Evolutionary conservation across 2,113 vertebrate genomes (phyloP).

Genomic region (Lipotes vexillifer): DNA sequence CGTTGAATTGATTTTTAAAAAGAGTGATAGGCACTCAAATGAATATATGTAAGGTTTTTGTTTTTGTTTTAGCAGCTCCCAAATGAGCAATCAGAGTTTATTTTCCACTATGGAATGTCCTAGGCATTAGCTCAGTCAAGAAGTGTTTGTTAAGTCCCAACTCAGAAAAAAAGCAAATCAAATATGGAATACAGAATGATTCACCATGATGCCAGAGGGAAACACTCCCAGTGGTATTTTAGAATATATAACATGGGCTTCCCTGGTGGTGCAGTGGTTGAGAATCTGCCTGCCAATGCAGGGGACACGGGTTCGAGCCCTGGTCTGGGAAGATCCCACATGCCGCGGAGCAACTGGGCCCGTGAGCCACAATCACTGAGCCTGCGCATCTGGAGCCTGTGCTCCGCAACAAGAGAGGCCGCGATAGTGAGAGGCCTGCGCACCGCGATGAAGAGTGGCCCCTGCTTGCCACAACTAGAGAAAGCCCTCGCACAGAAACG

Average conservation of each 20-base stretch:
- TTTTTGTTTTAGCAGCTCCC: background rate
- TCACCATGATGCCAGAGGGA: constrained; percentile 40
- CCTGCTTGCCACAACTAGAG: no score
- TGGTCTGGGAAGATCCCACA: no score
- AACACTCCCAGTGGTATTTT: constrained; percentile 37
- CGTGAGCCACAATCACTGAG: no score
- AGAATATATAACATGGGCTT: background rate
- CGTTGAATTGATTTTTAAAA: background rate
- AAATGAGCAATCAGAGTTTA: background rate
- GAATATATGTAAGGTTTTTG: background rate
- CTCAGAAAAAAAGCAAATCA: background rate
- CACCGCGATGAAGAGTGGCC: no score
- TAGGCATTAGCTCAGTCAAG: background rate
- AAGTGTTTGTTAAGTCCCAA: background rate
- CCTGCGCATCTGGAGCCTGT: no score
- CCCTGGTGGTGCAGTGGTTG: no score
- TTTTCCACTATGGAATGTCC: background rate
- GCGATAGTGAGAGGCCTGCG: no score
- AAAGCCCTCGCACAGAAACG: no score
- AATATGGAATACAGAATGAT: background rate
- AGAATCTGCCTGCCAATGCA: no score
- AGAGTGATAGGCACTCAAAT: background rate
- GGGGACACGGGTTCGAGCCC: no score
- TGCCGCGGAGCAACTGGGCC: no score
- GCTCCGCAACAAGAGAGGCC: no score